Evolutionary conservation across 2,113 vertebrate genomes (phyloP), one percentile per base, ranked within the genome.

Genomic region (Charadrius vociferus): DNA sequence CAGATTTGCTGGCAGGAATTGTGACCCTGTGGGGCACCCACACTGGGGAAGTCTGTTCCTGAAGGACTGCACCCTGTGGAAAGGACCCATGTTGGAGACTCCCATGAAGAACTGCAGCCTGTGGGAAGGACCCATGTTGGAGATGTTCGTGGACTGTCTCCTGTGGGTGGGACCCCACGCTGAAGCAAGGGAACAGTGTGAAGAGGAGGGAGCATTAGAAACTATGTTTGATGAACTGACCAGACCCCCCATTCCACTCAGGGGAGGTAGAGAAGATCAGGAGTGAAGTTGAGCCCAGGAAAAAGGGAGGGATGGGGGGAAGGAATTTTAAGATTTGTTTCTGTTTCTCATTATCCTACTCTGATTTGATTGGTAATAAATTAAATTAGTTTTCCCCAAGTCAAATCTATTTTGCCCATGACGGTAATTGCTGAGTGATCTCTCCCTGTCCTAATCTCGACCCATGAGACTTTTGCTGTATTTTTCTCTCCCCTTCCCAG

Each of bases 391-490:
- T 87, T 78, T 36, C 7, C 24, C 32, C 16, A 32, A 43, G 17
- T 22, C 5, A 4, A 22, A 14, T 52, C 32, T 45, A 26, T 32
- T 61, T 68, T 61, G 13, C 26, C 16, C 1, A 2, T 32, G 32
- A 43, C 1, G 1, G 36, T 41, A 36, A 52, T 5, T 43, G 21
- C 3, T 43, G 26, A 43, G 17, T 36, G 53, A 43, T 43, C 2
- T 58, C 24, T 61, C 58, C 41, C 13, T 36, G 20, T 49, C 74
- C 29, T 72, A 41, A 32, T 18, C n/a, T 32, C 0, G 4, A 71
- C 18, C 14, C 30, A 65, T 0, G 1, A 29, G 10, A 7, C 23
- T n/a, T n/a, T 16, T 2, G 0, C 19, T 47, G 17, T 37, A 20
- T n/a, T 53, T 53, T 53, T 41, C 18, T 43, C 16, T 50, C 15